phyloP scores from a whole-genome alignment of 37 sponge, comb jelly and placozoan genomes.

The Beroe ovata region DNA sequence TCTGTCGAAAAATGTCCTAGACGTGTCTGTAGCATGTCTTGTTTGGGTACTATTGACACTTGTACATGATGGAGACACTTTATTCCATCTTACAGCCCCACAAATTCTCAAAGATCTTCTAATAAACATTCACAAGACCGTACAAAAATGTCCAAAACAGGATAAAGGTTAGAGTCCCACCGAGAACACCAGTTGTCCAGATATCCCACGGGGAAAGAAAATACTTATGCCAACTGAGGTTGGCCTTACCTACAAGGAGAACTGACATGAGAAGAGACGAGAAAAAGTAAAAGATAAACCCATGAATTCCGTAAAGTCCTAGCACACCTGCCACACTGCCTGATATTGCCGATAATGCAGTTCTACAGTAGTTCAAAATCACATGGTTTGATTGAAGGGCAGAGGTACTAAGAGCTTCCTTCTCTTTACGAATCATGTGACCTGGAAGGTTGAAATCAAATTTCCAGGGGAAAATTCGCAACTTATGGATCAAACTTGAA shows the following conservation, averaged over 20 bases:
- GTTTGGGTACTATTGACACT: too few species aligned
- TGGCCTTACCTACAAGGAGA: slow-evolving; percentile 57
- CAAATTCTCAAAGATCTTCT: not conserved
- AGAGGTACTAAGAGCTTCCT: slow-evolving; percentile 5
- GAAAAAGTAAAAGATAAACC: slow-evolving; percentile 61
- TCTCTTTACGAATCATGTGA: slow-evolving; percentile 48
- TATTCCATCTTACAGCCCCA: too few species aligned
- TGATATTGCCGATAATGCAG: slow-evolving; percentile 51
- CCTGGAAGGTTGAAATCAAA: too few species aligned
- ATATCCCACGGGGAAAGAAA: slow-evolving; percentile 56
- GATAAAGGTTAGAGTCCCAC: slow-evolving; percentile 46
- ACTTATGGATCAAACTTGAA: not conserved
- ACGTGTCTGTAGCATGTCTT: too few species aligned
- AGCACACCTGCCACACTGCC: slow-evolving; percentile 50
- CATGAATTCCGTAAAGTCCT: slow-evolving; percentile 50
- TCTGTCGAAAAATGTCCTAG: too few species aligned
- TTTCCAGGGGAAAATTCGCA: too few species aligned
- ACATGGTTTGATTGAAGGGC: slow-evolving; percentile 33
- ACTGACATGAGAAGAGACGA: slow-evolving; percentile 65
- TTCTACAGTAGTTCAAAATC: slow-evolving; percentile 13
- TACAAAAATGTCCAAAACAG: slow-evolving; percentile 56
- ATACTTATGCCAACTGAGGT: slow-evolving; percentile 28
- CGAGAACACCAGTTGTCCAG: slow-evolving; percentile 47
- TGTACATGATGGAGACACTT: too few species aligned
- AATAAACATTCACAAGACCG: slow-evolving; percentile 55